Base-by-base conservation (phyloP, 2,888 invertebrate genomes). In the Drosophila mimetica region DNA sequence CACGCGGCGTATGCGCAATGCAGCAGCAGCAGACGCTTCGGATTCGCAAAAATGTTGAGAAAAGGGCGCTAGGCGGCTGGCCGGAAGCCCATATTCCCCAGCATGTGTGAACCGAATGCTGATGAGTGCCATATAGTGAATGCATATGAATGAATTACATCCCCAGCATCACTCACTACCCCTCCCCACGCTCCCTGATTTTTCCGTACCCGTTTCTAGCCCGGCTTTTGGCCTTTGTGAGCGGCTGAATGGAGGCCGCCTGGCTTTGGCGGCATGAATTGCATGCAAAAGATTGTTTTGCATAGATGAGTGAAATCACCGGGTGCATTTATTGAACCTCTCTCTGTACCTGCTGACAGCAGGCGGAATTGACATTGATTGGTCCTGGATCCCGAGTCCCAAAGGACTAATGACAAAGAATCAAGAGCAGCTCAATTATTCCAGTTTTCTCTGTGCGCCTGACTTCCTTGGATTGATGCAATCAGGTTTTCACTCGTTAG, bases 1-100 rank as follows among this genome's bases (percentile, higher is more conserved):
- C 59, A 71, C 61, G 63, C 64, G 72, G 55, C 72, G 71, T 71
- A 71, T 71, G 64, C 73, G 73, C 71, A 71, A 71, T 71, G 55
- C 54, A 64, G 52, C 37, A 48, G 57, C 47, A 20, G 28, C 34
- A 25, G 44, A 6, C 6, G 25, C 30, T 20, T 30, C 0, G 28
- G 44, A 60, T 30, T 60, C 34, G 13, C 44, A 37, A 55, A 44
- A 28, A 30, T 30, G 22, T 28, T 47, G 60, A 22, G 22, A 25
- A 32, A 47, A 25, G 58, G 42, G 34, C 32, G 16, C 25, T 18
- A 14, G 41, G 22, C 25, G 22, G n/a, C 46, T 34, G 36, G 41
- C 36, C 63, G 63, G 63, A 64, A 64, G 63, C 63, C 66, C 63
- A 65, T 64, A 64, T 64, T 65, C 63, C 63, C 52, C 52, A 66